These are phyloP conservation scores for Oreortyx pictus DNA, from an alignment of 2,797 vertebrate genomes.

Conservation along the genomic window DNA sequence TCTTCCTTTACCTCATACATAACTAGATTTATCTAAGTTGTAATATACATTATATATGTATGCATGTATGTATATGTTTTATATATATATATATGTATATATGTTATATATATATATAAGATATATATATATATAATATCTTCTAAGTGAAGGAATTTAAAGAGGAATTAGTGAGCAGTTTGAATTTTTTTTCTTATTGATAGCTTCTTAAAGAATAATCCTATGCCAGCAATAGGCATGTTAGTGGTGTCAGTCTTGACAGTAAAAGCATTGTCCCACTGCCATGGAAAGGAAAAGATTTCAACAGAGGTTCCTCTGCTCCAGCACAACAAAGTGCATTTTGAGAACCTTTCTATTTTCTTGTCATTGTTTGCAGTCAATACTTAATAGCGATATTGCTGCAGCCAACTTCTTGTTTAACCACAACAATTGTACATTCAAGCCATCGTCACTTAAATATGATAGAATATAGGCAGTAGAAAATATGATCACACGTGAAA, in stretches of 20 bases:
- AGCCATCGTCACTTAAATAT: background rate
- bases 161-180: constrained; percentile 10
- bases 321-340: background rate
- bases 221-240: constrained; percentile 5
- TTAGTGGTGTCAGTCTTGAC: background rate
- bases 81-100: no score
- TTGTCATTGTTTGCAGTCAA: background rate
- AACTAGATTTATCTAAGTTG: background rate
- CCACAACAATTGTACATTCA: background rate
- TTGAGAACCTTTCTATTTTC: background rate
- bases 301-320: background rate
- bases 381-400: background rate
- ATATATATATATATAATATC: no score
- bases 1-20: background rate
- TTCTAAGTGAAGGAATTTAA: background rate
- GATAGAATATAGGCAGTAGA: background rate
- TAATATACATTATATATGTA: no score
- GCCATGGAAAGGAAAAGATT: background rate
- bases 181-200: background rate
- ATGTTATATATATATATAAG: no score
- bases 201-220: background rate
- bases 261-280: background rate
- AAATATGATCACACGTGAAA: background rate
- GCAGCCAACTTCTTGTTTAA: background rate
- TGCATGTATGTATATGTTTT: no score